Evolutionary conservation across 2,888 invertebrate genomes (phyloP), one percentile per base, ranked within the genome.

Genomic region (Atherix ibis): DNA sequence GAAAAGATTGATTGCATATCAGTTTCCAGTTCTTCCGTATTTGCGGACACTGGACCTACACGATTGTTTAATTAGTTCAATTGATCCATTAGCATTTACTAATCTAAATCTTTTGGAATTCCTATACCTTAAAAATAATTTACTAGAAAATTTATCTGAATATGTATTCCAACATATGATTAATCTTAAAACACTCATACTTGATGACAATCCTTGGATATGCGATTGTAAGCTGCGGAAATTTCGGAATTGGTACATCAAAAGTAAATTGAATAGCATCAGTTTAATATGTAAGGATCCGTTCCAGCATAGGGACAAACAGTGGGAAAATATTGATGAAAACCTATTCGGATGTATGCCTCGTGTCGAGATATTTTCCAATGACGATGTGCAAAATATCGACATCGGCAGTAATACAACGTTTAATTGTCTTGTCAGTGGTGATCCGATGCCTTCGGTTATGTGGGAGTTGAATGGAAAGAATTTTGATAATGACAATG

Each of bases 191-290:
- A 81, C 83, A 2, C 65, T 89, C 19, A 72, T 76, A 9, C 58
- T 89, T 34, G 81, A 84, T 43, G 80, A 80, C 18, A 91, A 91
- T 58, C 85, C 82, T 4, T 91, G 89, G 89, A 71, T 71, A 50
- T 91, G 91, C 56, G 87, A 91, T 56, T 91, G 91, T 58, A 73
- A 79, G 43, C 60, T 91, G 38, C 71, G 85, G 33, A 78, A 78
- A 38, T 83, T 89, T 48, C 73, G 87, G 38, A 75, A 75, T 46
- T 88, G 88, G 85, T 76, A 85, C 53, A 67, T 85, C 34, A 69
- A 73, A 33, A 77, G 76, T 48, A 84, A 82, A 47, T 65, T 89
- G 34, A 76, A 78, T 40, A 78, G 81, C 9, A 72, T 76, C 42
- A 72, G 81, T 27, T 67, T 87, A 44, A 66, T 71, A 32, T 84